These are phyloP conservation scores for Epinotia brunnichana DNA, from an alignment of 2,888 invertebrate genomes.

Conservation along the genomic window DNA sequence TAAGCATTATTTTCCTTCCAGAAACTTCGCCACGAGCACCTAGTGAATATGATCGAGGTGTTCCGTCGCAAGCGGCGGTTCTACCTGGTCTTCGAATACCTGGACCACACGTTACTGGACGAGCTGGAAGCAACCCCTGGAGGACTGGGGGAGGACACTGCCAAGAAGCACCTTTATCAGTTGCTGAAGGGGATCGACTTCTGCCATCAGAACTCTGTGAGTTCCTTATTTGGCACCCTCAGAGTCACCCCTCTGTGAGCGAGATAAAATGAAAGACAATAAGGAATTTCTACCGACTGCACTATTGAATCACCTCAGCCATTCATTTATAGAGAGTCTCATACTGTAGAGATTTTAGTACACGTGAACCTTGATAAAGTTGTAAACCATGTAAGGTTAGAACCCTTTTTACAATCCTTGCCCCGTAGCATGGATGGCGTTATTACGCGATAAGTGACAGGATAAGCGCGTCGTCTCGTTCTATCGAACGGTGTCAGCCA, in stretches of 20 bases:
- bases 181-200: slow-evolving; percentile 91
- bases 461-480: no score
- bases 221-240: slow-evolving; percentile 84
- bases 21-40: slow-evolving; percentile 94
- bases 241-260: no score
- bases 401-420: no score
- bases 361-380: no score
- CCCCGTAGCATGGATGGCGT: no score
- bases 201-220: slow-evolving; percentile 92
- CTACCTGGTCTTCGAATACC: slow-evolving; percentile 94
- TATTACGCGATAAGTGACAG: no score
- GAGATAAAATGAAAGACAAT: slow-evolving; percentile 81
- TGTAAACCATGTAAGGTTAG: no score
- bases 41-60: slow-evolving; percentile 94
- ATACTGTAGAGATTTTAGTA: no score
- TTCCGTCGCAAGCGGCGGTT: slow-evolving; percentile 92
- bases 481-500: no score
- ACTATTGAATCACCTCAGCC: no score
- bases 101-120: slow-evolving; percentile 93
- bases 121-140: slow-evolving; percentile 89
- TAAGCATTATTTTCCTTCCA: slow-evolving; percentile 62
- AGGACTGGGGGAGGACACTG: slow-evolving; percentile 88
- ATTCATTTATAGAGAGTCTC: no score
- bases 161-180: slow-evolving; percentile 91
- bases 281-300: slow-evolving; percentile 90